Base-by-base conservation (phyloP, 2,797 vertebrate genomes). In the Amblyopsis hoosieri region DNA sequence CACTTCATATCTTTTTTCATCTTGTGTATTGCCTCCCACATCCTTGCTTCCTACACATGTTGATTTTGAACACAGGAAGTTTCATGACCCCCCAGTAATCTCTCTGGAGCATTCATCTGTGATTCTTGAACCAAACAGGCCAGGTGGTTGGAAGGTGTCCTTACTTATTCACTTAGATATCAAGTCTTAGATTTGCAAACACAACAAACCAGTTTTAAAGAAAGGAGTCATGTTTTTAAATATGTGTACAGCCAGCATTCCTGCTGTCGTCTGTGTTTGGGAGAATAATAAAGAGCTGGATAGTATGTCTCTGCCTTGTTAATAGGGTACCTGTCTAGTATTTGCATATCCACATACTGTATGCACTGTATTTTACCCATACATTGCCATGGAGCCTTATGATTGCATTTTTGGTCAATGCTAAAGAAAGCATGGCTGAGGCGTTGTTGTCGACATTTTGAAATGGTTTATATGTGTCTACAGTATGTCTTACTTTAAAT, bases 21-120 rank as follows among this genome's bases (percentile, higher is more conserved):
- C 76, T 83, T 76, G 69, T 78, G 61, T 81, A 71, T 81, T 72
- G 74, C 68, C 72, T 80, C 86, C 80, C 77, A 74, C 78, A 67
- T 51, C 54, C 69, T 37, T 64, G 31, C 56, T 54, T 66, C 58
- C 64, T 60, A 50, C 49, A 63, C 75, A 31, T 55, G 8, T 55
- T 13, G 31, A 8, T 33, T 54, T 10, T 47, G 9, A 10, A 13
- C 13, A 13, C 45, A 13, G 9, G 45, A 12, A 3, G 9, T 47
- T 47, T 48, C 31, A 17, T 47, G 2, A 62, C 49, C 54, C 74
- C 52, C 61, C 45, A 17, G 56, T 42, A 12, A 46, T 66, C 17
- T 23, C 60, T 61, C 50, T 45, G 2, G 67, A 62, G 45, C 64
- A 55, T 75, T 53, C 6, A 65, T 46, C 12, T 67, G 50, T 68